A percentile compares a stretch with the other conserved stretches of the same genome.
Conservation (phyloP, 2,113 vertebrate species). For the Oncorhynchus keta region DNA sequence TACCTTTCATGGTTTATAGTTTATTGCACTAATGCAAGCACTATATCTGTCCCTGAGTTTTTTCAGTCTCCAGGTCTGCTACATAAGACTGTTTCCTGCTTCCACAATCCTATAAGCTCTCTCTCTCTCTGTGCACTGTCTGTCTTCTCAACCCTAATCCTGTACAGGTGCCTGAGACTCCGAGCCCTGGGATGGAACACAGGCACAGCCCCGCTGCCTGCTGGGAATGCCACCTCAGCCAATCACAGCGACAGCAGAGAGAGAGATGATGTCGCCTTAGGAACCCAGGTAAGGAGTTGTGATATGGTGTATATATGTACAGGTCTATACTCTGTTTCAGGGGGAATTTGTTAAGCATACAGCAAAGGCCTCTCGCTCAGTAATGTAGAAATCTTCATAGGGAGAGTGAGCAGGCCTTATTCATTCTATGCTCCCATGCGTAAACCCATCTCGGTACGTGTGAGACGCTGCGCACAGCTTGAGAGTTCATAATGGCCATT, state of each 20-base stretch:
- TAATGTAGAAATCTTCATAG: background rate
- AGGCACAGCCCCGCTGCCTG: constrained; percentile 24
- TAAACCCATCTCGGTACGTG: constrained; percentile 42
- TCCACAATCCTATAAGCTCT: constrained; percentile 28
- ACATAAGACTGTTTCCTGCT: constrained; percentile 34
- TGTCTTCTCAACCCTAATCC: constrained; percentile 44
- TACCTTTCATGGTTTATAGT: too few relatives aligned
- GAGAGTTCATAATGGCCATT: constrained; percentile 27
- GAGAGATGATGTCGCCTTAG: constrained; percentile 22
- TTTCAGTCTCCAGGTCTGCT: constrained; percentile 16
- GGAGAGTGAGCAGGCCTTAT: background rate
- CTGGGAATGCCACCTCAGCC: constrained; percentile 31
- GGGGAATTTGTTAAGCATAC: background rate
- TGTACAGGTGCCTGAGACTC: constrained; percentile 47
- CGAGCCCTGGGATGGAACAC: constrained; percentile 21
- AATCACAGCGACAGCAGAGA: background rate
- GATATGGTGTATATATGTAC: background rate
- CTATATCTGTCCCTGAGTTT: constrained; percentile 4
- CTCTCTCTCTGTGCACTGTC: constrained; percentile 29
- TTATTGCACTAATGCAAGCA: background rate
- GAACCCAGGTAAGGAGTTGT: background rate
- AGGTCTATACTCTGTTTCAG: background rate
- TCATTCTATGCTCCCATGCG: background rate
- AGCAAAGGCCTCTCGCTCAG: too few relatives aligned
- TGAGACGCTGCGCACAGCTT: constrained; percentile 22